phyloP scores from a whole-genome alignment of 1,140 invertebrate genomes.

The Sarcophaga bullata region DNA sequence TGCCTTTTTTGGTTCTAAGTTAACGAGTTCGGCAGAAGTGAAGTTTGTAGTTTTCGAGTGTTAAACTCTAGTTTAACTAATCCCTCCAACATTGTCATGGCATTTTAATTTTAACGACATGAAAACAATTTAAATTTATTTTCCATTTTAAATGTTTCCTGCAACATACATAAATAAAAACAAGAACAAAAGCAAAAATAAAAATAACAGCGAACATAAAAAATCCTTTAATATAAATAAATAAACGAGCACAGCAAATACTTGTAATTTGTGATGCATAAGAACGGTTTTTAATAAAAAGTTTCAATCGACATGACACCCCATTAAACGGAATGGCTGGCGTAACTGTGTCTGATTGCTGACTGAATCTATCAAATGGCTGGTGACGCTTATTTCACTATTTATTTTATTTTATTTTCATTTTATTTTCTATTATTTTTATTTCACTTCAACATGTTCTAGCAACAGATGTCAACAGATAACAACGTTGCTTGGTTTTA shows the following conservation, averaged over 20 bases:
- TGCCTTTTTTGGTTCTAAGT: too few relatives aligned
- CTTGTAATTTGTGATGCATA: slow-evolving; percentile 4
- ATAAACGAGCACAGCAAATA: not conserved
- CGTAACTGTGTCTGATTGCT: slow-evolving; percentile 3
- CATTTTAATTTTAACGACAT: too few relatives aligned
- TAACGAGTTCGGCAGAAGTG: too few relatives aligned
- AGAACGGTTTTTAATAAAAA: not conserved
- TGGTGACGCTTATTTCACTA: slow-evolving; percentile 13
- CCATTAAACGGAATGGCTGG: not conserved
- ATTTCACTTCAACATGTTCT: slow-evolving; percentile 13
- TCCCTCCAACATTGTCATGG: too few relatives aligned
- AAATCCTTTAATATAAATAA: slow-evolving; percentile 10
- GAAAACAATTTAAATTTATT: too few relatives aligned
- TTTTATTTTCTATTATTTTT: not conserved
- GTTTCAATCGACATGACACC: slow-evolving; percentile 13
- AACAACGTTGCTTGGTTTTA: not conserved
- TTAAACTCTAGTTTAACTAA: too few relatives aligned
- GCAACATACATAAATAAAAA: too few relatives aligned
- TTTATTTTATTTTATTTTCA: not conserved
- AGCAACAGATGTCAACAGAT: slow-evolving; percentile 10
- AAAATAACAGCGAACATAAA: not conserved
- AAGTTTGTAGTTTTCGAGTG: too few relatives aligned
- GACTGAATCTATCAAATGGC: not conserved
- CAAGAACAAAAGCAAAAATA: not conserved
- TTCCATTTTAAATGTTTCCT: too few relatives aligned